Conservation (phyloP, 2,888 invertebrate species). For the Eudemis profundana region DNA sequence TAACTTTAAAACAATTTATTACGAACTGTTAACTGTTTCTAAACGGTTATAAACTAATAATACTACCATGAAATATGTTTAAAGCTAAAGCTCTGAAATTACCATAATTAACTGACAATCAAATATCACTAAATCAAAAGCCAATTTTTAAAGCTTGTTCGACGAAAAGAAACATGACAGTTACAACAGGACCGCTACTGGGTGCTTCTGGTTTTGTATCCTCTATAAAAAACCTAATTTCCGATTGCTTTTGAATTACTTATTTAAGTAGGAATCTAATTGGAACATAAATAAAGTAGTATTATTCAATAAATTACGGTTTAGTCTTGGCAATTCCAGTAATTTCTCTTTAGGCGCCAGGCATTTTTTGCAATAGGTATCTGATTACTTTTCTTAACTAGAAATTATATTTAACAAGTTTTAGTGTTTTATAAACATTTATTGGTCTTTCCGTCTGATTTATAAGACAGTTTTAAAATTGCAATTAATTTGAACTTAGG, state of each 20-base stretch:
- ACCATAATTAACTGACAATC: conserved; percentile 18
- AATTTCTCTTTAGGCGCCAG: not conserved
- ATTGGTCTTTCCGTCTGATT: conserved; percentile 3
- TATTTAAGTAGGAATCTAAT: conserved; percentile 35
- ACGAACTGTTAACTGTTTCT: conserved; percentile 34
- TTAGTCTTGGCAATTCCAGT: not conserved
- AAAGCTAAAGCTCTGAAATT: conserved; percentile 9
- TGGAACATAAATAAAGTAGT: conserved; percentile 26
- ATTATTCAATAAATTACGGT: conserved; percentile 6
- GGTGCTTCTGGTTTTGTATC: conserved; percentile 42
- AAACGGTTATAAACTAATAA: conserved; percentile 21
- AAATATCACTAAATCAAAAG: conserved; percentile 38
- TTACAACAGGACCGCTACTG: conserved; percentile 19
- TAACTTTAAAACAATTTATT: conserved; percentile 18
- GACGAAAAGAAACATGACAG: conserved; percentile 9
- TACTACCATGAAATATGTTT: conserved; percentile 16
- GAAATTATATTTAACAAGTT: not conserved
- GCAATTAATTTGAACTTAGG: not conserved
- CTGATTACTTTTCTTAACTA: not conserved
- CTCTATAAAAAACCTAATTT: conserved; percentile 38
- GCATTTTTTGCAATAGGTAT: conserved; percentile 1
- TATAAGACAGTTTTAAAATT: not conserved
- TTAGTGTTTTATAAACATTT: not conserved
- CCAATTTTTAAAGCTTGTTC: conserved; percentile 21
- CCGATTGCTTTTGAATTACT: conserved; percentile 29